Evolutionary conservation across 1,140 invertebrate genomes (phyloP).

Genomic region (Aporrectodea caliginosa): DNA sequence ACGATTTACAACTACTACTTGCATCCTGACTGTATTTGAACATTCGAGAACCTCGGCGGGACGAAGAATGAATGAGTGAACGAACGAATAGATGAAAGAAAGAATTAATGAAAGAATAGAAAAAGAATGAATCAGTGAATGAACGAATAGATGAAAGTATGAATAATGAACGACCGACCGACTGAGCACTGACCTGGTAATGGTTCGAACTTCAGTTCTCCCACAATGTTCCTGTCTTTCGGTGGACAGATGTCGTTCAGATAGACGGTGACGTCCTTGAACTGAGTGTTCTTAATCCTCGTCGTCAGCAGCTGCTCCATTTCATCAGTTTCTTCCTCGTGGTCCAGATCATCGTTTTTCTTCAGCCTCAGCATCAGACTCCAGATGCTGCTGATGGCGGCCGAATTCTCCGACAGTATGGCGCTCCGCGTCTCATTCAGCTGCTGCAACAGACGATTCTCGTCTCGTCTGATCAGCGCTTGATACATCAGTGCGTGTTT

Average conservation of each 20-base stretch:
- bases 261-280: not conserved
- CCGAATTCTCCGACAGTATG: not conserved
- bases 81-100: too few species aligned
- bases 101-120: too few species aligned
- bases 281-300: not conserved
- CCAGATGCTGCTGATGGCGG: not conserved
- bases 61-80: too few species aligned
- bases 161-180: not conserved
- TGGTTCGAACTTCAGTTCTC: not conserved
- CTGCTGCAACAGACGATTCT: not conserved
- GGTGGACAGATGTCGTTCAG: not conserved
- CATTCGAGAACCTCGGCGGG: too few species aligned
- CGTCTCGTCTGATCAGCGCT: not conserved
- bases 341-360: not conserved
- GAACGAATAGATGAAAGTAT: not conserved
- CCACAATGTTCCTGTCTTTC: not conserved
- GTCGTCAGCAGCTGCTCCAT: not conserved
- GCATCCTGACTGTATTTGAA: too few species aligned
- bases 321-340: not conserved
- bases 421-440: not conserved
- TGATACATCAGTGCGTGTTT: not conserved
- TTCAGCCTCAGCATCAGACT: not conserved
- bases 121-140: not conserved
- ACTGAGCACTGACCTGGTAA: not conserved
- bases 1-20: too few species aligned